Base-by-base conservation (phyloP, 2,888 invertebrate genomes). In the Chloroclystis v-ata region DNA sequence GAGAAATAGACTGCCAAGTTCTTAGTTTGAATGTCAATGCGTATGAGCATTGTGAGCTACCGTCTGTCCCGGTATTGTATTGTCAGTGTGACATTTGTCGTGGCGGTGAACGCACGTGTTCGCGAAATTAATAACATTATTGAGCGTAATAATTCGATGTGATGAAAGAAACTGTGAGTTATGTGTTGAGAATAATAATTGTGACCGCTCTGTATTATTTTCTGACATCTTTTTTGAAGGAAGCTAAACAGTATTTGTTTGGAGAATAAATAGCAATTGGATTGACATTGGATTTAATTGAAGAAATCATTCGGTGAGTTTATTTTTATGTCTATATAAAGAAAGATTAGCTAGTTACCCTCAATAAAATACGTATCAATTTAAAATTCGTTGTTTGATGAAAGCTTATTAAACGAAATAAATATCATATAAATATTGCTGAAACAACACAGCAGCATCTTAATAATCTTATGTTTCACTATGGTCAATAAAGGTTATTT, bases 21-120 rank as follows among this genome's bases (percentile, higher is more conserved):
- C 61, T 65, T 65, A 61, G 60, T 57, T 66, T 67, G 69, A 73
- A 74, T 75, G 76, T 75, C 74, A 76, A 73, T 69, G 82, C 82
- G 83, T 72, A 52, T 56, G 74, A 78, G 83, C 83, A 82, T 78
- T 77, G 71, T 76, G 74, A 65, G 71, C 69, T 72, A 75, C 75
- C 68, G 72, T 64, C 53, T 61, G 64, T 68, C 68, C 68, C 62
- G 62, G 63, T 61, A 51, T 49, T 67, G 45, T 49, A 32, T 39
- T 50, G 48, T 40, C 49, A 82, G 82, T 82, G 58, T 73, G 71
- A 74, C 70, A 76, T 55, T 60, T 59, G 60, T 62, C 60, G 50
- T 47, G 48, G 61, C 26, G 11, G 56, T 43, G 45, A 51, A 50
- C 46, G 63, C 61, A 69, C 70, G 80, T 59, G 43, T 38, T 30